Evolutionary conservation across 2,113 vertebrate species (phyloP).

Genomic region (Brevimyrus niger): DNA sequence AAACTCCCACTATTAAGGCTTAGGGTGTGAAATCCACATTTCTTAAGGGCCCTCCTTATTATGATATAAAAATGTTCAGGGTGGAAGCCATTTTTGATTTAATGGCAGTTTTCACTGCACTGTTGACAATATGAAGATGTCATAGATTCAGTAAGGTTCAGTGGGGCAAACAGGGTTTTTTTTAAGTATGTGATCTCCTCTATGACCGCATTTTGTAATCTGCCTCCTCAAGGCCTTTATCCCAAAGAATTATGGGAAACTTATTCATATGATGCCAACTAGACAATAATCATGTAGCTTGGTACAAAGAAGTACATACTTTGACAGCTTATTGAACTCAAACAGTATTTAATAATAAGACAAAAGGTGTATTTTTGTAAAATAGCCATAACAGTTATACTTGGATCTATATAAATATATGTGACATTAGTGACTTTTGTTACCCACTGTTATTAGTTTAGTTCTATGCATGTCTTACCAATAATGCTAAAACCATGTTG

Average conservation of each 20-base stretch:
- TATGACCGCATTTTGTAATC: neutral
- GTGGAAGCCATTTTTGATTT: neutral
- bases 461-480: neutral
- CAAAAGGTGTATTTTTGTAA: constrained; percentile 10
- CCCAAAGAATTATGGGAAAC: neutral
- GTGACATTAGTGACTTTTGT: neutral
- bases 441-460: neutral
- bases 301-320: neutral
- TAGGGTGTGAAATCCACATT: neutral
- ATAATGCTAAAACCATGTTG: neutral
- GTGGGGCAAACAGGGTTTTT: neutral
- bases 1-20: neutral
- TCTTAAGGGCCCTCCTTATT: neutral
- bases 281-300: neutral
- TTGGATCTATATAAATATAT: neutral
- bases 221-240: neutral
- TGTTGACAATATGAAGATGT: neutral
- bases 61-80: neutral
- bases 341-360: neutral
- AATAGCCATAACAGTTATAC: neutral
- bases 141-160: neutral
- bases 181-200: neutral
- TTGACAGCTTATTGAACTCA: neutral
- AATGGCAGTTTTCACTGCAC: neutral
- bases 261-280: neutral